Evolutionary conservation across 2,888 invertebrate genomes (phyloP).

Genomic region (Platerodrilus igneus): DNA sequence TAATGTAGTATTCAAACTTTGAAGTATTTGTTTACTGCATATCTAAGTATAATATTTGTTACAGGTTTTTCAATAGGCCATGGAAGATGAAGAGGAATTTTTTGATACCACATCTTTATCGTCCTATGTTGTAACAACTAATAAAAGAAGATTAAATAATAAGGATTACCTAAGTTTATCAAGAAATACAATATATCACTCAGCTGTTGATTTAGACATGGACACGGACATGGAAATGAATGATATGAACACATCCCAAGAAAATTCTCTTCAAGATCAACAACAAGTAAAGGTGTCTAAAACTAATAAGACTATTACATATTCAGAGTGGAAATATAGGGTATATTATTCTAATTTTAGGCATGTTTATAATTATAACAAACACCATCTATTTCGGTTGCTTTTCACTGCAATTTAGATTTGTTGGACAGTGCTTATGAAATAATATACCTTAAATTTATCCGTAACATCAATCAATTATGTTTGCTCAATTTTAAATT

Average conservation of each 20-base stretch:
- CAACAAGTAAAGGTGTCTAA: constrained; percentile 51
- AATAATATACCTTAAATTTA: too few relatives aligned
- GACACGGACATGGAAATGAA: constrained; percentile 45
- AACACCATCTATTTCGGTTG: too few relatives aligned
- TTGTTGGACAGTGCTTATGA: too few relatives aligned
- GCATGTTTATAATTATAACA: too few relatives aligned
- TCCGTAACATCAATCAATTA: too few relatives aligned
- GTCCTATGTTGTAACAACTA: constrained; percentile 33
- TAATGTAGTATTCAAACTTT: too few relatives aligned
- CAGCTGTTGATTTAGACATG: constrained; percentile 53
- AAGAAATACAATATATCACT: constrained; percentile 57
- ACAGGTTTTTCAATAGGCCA: constrained; percentile 14
- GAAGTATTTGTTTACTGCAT: too few relatives aligned
- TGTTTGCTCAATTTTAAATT: too few relatives aligned
- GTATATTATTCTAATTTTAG: constrained; percentile 43
- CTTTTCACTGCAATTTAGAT: too few relatives aligned
- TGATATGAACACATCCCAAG: constrained; percentile 28
- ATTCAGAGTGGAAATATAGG: constrained; percentile 60
- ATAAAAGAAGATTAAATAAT: constrained; percentile 34
- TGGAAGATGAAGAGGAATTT: constrained; percentile 44
- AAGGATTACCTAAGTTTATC: constrained; percentile 51
- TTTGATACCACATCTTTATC: constrained; percentile 46
- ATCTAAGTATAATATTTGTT: too few relatives aligned
- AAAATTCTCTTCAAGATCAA: constrained; percentile 22
- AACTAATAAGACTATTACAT: constrained; percentile 54